These are phyloP conservation scores for Clarias gariepinus DNA, from an alignment of 2,113 vertebrate genomes.

Conservation along the genomic window DNA sequence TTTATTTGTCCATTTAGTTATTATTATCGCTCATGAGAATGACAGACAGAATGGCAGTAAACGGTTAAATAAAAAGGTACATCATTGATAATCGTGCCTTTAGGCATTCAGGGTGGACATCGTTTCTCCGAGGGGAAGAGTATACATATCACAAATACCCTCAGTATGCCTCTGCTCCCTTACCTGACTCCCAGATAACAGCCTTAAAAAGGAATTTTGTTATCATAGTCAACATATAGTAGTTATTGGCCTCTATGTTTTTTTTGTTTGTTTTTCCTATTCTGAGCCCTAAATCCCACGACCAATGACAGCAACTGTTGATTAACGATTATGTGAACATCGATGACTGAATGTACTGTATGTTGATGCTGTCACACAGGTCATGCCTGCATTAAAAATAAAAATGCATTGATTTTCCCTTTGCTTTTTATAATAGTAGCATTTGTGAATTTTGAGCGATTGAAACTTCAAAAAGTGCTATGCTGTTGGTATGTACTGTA, in stretches of 20 bases:
- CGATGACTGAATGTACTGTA: slow-evolving; percentile 10
- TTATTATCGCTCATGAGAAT: slow-evolving; percentile 10
- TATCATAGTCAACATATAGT: not conserved
- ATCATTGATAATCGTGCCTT: slow-evolving; percentile 17
- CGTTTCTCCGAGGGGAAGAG: not conserved
- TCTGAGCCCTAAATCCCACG: not conserved
- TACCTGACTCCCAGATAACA: slow-evolving; percentile 24
- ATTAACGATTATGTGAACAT: not conserved
- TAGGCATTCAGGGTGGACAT: slow-evolving; percentile 32
- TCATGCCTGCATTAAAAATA: not conserved
- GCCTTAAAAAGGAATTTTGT: slow-evolving; percentile 24
- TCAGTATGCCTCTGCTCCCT: slow-evolving; percentile 31
- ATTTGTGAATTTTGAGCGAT: not conserved
- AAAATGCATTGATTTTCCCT: not conserved
- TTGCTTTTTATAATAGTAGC: slow-evolving; percentile 41
- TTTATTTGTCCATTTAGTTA: slow-evolving; percentile 8
- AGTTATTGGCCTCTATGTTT: not conserved
- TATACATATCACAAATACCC: slow-evolving; percentile 47
- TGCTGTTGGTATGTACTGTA: not conserved
- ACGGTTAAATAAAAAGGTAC: slow-evolving; percentile 27
- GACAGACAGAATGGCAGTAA: not conserved
- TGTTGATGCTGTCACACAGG: not conserved
- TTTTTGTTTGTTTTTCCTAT: too few species aligned
- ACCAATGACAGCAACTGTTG: slow-evolving; percentile 3
- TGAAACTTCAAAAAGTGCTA: not conserved